phyloP scores from a whole-genome alignment of 2,888 invertebrate genomes.

The Hybos culiciformis region DNA sequence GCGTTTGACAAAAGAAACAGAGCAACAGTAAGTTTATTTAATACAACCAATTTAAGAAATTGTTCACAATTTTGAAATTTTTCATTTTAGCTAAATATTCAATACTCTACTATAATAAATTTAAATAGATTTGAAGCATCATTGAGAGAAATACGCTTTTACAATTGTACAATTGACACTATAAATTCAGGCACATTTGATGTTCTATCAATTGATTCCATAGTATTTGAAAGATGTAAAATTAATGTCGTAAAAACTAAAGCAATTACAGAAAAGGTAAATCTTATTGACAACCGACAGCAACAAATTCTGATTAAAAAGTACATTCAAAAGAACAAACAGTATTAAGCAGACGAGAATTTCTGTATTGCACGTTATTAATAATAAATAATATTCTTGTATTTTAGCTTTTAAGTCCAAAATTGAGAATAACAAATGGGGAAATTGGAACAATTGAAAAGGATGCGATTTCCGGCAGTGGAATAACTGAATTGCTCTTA shows the following conservation, averaged over 20 bases:
- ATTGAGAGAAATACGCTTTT: slow-evolving; percentile 26
- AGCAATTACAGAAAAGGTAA: slow-evolving; percentile 31
- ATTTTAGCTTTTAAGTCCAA: slow-evolving; percentile 23
- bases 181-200: slow-evolving; percentile 29
- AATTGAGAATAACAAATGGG: slow-evolving; percentile 27
- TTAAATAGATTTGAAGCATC: slow-evolving; percentile 28
- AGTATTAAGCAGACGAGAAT: neutral
- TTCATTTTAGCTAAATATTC: slow-evolving; percentile 25
- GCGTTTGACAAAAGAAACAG: slow-evolving; percentile 28
- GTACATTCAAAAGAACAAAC: neutral
- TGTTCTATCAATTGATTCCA: slow-evolving; percentile 28
- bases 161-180: slow-evolving; percentile 25
- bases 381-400: neutral
- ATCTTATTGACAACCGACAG: too few relatives aligned
- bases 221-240: slow-evolving; percentile 27
- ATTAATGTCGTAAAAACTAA: slow-evolving; percentile 26
- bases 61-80: neutral
- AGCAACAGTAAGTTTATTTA: slow-evolving; percentile 21
- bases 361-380: neutral
- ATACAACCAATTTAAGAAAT: neutral
- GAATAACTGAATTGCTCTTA: slow-evolving; percentile 28
- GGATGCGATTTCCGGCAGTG: slow-evolving; percentile 31
- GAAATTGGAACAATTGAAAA: slow-evolving; percentile 30
- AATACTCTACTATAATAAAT: slow-evolving; percentile 22
- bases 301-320: too few relatives aligned